Evolutionary conservation across 1,140 invertebrate species (phyloP).

Genomic region (Campodea augens): DNA sequence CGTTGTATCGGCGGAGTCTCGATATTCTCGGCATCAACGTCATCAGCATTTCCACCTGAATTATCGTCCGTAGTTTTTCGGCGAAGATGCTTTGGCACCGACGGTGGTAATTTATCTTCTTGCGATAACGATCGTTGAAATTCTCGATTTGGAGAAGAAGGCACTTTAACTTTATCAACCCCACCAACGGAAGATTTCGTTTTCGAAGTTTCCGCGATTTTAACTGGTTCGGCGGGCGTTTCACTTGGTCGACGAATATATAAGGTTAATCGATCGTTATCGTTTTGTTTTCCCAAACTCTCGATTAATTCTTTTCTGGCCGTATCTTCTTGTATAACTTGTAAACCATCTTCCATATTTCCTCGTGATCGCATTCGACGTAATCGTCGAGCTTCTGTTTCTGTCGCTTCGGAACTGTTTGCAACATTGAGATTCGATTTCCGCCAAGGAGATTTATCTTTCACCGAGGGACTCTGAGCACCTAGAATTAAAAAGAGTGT

Average conservation of each 20-base stretch:
- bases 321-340: slow-evolving; percentile 36
- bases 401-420: slow-evolving; percentile 36
- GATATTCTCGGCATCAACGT: slow-evolving; percentile 77
- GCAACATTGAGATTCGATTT: slow-evolving; percentile 47
- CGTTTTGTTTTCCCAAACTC: slow-evolving; percentile 24
- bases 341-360: slow-evolving; percentile 21
- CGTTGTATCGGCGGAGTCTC: slow-evolving; percentile 67
- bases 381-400: slow-evolving; percentile 23
- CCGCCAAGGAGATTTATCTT: slow-evolving; percentile 55
- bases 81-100: slow-evolving; percentile 18
- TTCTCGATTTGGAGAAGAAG: too few relatives aligned
- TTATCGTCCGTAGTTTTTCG: slow-evolving; percentile 21
- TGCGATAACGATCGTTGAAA: too few relatives aligned
- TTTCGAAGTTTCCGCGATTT: too few relatives aligned
- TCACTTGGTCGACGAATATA: slow-evolving; percentile 28
- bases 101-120: slow-evolving; percentile 18
- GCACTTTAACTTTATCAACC: too few relatives aligned
- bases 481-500: slow-evolving; percentile 34
- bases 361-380: slow-evolving; percentile 27
- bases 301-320: slow-evolving; percentile 29
- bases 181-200: too few relatives aligned
- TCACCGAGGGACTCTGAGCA: slow-evolving; percentile 36
- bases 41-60: slow-evolving; percentile 42
- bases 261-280: slow-evolving; percentile 33
- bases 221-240: slow-evolving; percentile 6